Percentiles rank a stretch among this genome's conserved stretches.
phyloP scores from a whole-genome alignment of 2,797 vertebrate species.

The Poeciliopsis turneri region DNA sequence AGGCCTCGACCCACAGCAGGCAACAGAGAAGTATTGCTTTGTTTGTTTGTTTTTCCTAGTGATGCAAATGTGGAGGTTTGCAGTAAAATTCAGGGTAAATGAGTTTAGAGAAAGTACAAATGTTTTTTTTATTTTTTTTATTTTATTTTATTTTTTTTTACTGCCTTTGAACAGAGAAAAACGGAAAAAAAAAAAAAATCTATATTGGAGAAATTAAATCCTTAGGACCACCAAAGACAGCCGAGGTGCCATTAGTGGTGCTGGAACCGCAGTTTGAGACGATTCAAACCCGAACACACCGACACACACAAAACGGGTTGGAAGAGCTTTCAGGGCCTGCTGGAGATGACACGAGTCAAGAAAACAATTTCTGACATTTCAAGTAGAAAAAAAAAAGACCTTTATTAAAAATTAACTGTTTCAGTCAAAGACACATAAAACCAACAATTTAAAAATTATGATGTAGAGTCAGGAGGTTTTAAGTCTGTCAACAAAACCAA shows the following conservation, averaged over 20 bases:
- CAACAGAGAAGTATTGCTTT: slow-evolving; percentile 1
- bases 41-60: background rate
- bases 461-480: background rate
- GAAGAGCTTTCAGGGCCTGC: background rate
- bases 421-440: background rate
- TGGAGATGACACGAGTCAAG: background rate
- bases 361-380: background rate
- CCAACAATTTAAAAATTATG: background rate
- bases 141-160: background rate
- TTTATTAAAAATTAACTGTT: background rate
- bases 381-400: background rate
- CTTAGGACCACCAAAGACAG: background rate
- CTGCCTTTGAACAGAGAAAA: background rate
- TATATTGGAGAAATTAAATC: background rate
- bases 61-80: background rate
- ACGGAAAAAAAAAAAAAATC: background rate
- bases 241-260: background rate
- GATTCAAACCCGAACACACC: slow-evolving; percentile 10
- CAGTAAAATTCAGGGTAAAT: background rate
- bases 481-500: background rate
- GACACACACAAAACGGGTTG: background rate
- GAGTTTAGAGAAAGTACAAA: background rate
- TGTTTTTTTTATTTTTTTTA: background rate
- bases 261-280: background rate
- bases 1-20: slow-evolving; percentile 4